Conservation (phyloP, 2,113 vertebrate genomes). For the Shinisaurus crocodilurus region DNA sequence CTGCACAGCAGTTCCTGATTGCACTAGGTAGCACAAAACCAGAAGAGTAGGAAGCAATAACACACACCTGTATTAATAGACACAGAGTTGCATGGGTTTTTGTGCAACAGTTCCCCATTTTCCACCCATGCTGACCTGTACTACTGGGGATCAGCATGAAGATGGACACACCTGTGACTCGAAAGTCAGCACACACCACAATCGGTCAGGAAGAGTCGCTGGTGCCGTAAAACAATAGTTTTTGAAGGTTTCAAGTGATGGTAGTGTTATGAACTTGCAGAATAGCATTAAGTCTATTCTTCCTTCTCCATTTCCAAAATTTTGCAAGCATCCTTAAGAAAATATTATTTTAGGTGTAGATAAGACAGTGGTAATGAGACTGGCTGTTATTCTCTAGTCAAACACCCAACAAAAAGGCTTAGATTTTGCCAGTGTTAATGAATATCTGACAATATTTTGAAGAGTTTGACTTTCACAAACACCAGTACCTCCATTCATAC, state of each 20-base stretch:
- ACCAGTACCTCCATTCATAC: no score
- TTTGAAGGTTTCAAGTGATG: neutral
- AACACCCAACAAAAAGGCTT: neutral
- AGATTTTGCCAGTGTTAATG: neutral
- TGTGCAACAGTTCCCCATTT: neutral
- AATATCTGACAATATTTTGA: no score
- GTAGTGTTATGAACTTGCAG: neutral
- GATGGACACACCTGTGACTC: neutral
- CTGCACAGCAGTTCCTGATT: neutral
- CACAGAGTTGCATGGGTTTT: neutral
- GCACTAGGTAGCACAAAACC: neutral
- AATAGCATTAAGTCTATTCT: neutral
- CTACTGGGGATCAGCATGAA: neutral
- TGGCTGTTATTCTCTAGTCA: neutral
- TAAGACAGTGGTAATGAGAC: neutral
- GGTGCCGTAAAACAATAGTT: neutral
- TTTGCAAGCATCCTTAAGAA: neutral
- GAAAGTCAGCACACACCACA: no score
- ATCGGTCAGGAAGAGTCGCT: neutral
- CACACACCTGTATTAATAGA: neutral
- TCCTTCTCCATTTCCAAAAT: neutral
- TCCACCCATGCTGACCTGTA: neutral
- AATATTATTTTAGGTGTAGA: neutral
- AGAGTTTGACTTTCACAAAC: no score
- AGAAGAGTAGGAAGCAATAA: neutral